A percentile compares a stretch with the other conserved stretches of the same genome.
Conservation (phyloP, 2,888 invertebrate species). For the Sicus ferrugineus region DNA sequence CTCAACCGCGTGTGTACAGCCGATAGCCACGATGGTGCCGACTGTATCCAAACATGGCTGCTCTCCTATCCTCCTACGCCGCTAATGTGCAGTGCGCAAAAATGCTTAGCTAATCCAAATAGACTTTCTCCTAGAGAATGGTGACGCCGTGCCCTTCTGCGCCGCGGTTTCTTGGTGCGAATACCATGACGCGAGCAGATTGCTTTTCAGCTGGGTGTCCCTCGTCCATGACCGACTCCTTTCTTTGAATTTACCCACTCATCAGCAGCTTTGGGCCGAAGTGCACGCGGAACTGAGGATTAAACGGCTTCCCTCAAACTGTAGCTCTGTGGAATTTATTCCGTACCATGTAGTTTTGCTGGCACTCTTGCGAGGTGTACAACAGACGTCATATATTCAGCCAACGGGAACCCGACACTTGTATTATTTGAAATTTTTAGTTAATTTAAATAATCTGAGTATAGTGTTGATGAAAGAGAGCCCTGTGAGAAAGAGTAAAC, state of each 20-base stretch:
- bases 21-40: slow-evolving; percentile 8
- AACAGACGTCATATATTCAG: too few relatives aligned
- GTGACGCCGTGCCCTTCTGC: slow-evolving; percentile 12
- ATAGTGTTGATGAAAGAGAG: too few relatives aligned
- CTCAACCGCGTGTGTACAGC: neutral
- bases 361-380: too few relatives aligned
- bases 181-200: slow-evolving; percentile 4
- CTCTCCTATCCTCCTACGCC: slow-evolving; percentile 1
- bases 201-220: slow-evolving; percentile 4
- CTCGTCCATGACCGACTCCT: slow-evolving; percentile 19
- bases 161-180: slow-evolving; percentile 28
- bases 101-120: slow-evolving; percentile 36
- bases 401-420: too few relatives aligned
- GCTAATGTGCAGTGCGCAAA: slow-evolving; percentile 19
- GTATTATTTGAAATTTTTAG: too few relatives aligned
- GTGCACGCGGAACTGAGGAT: slow-evolving; percentile 22
- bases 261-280: neutral
- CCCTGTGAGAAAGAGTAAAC: too few relatives aligned
- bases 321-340: slow-evolving; percentile 35
- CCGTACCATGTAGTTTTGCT: slow-evolving; percentile 13
- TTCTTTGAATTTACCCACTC: slow-evolving; percentile 3
- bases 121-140: slow-evolving; percentile 24
- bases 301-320: slow-evolving; percentile 21
- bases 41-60: slow-evolving; percentile 15
- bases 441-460: too few relatives aligned